A percentile compares a stretch with the other conserved stretches of the same genome.
These are phyloP conservation scores for Semnopithecus entellus DNA, from an alignment of 2,113 vertebrate genomes.

Conservation along the genomic window DNA sequence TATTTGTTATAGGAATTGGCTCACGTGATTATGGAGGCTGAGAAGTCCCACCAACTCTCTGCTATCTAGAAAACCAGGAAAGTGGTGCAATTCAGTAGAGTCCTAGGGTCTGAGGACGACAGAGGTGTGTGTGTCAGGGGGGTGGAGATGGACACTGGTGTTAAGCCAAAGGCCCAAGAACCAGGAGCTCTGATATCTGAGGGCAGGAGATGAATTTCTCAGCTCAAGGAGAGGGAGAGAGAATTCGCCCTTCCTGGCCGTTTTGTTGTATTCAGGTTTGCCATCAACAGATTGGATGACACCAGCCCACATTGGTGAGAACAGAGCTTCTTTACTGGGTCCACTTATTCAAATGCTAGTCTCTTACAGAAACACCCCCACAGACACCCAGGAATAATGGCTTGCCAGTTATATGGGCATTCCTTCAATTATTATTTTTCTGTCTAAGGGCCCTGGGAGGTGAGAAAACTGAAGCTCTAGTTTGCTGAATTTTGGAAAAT, in stretches of 20 bases:
- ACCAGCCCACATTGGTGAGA: rapidly evolving
- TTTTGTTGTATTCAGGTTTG: not conserved
- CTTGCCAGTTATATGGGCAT: not conserved
- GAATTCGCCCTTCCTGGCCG: rapidly evolving
- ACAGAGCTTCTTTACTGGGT: not conserved
- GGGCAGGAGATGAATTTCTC: not conserved
- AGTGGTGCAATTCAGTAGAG: not conserved
- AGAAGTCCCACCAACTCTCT: not conserved
- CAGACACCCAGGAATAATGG: not conserved
- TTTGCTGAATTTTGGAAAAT: not conserved
- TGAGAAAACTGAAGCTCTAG: not conserved
- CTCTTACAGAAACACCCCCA: not conserved
- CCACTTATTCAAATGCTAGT: not conserved
- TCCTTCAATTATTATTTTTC: not conserved
- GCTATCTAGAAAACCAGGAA: not conserved
- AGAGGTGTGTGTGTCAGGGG: no score
- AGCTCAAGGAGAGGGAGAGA: not conserved
- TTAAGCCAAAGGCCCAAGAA: not conserved
- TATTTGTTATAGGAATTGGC: not conserved
- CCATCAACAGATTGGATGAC: not conserved
- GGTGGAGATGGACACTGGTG: no score
- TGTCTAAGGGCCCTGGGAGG: not conserved
- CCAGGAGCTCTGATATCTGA: not conserved
- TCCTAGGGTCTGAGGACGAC: not conserved
- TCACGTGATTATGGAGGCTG: not conserved